Conservation (phyloP, 1,140 invertebrate species). For the Manduca sexta region DNA sequence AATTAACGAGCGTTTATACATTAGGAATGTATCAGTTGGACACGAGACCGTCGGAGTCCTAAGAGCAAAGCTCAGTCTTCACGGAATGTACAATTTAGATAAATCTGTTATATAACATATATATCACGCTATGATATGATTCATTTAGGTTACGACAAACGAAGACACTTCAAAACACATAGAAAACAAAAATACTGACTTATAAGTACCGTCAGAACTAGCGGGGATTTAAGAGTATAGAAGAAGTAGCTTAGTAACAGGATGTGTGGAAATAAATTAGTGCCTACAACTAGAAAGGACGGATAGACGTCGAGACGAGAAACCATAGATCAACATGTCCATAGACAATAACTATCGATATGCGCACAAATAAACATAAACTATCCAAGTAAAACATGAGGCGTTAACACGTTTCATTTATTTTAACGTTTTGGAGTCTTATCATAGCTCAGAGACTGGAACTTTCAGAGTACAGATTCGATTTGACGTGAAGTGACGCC, state of each 20-base stretch:
- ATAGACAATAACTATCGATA: too few relatives aligned
- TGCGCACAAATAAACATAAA: conserved; percentile 1
- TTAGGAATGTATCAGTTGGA: conserved; percentile 21
- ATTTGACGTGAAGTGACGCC: too few relatives aligned
- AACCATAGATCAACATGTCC: not conserved
- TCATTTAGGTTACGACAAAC: conserved; percentile 15
- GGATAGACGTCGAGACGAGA: conserved; percentile 19
- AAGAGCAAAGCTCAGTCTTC: conserved; percentile 4
- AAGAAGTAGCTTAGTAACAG: not conserved
- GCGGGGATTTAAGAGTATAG: not conserved
- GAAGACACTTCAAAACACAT: conserved; percentile 14
- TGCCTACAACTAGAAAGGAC: conserved; percentile 23
- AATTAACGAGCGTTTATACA: conserved; percentile 19
- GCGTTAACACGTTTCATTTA: too few relatives aligned
- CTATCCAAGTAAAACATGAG: conserved; percentile 4
- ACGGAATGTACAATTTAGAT: conserved; percentile 20
- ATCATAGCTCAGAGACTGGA: too few relatives aligned
- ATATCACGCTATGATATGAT: conserved; percentile 49
- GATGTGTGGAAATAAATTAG: conserved; percentile 6
- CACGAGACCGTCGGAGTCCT: too few relatives aligned
- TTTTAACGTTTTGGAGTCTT: too few relatives aligned
- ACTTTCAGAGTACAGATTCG: too few relatives aligned
- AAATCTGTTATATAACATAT: conserved; percentile 14
- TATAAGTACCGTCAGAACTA: conserved; percentile 42
- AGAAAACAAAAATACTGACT: conserved; percentile 33